These are phyloP conservation scores for Noctuana brunneofusca DNA, from an alignment of 2,888 invertebrate species.

Conservation along the genomic window DNA sequence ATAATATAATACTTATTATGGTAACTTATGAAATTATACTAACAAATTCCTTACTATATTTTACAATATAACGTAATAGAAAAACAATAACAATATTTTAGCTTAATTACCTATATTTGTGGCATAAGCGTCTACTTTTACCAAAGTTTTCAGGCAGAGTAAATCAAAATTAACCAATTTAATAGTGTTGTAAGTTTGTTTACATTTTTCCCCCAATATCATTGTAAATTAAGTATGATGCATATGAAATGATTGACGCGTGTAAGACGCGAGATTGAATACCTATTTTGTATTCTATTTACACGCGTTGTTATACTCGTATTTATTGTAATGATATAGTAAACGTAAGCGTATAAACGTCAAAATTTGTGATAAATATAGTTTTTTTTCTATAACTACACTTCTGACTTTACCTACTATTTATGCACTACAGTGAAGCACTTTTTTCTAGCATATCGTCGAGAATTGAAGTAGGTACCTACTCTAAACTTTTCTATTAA, in stretches of 20 bases:
- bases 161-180: not conserved
- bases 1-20: too few species aligned
- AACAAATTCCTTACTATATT: too few species aligned
- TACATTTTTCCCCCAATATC: slow-evolving; percentile 22
- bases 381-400: slow-evolving; percentile 23
- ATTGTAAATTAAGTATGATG: slow-evolving; percentile 2
- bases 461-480: too few species aligned
- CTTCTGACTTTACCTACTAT: not conserved
- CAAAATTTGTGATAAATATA: slow-evolving; percentile 33
- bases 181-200: slow-evolving; percentile 19
- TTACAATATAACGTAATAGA: too few species aligned
- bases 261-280: slow-evolving; percentile 76
- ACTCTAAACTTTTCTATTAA: too few species aligned
- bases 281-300: slow-evolving; percentile 59
- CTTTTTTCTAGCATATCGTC: not conserved
- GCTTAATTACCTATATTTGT: too few species aligned
- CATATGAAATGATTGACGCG: slow-evolving; percentile 46
- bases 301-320: slow-evolving; percentile 64
- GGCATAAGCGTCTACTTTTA: too few species aligned
- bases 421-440: slow-evolving; percentile 8
- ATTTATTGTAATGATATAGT: slow-evolving; percentile 44
- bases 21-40: too few species aligned
- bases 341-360: slow-evolving; percentile 18
- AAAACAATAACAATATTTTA: too few species aligned
- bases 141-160: too few species aligned